Base-by-base conservation (phyloP, 2,797 vertebrate species). In the Pogoniulus pusillus region DNA sequence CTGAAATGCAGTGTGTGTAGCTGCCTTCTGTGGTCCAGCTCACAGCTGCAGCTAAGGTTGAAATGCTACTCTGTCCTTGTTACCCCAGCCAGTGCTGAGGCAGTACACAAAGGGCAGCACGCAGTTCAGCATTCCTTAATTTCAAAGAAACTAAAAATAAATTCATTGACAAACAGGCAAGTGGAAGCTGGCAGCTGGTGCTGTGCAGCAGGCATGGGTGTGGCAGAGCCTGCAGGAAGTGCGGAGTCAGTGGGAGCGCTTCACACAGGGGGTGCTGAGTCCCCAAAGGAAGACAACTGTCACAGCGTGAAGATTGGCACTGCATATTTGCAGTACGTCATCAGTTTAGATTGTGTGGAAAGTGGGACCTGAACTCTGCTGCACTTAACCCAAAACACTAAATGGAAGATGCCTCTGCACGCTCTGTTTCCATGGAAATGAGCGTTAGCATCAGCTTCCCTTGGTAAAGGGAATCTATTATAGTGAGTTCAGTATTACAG, bases 391-490 rank as follows among this genome's bases (percentile, higher is more conserved):
- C 77, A 90, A 96, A 96, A 96, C 62, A 92, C 59, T 62, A 88
- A 85, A 59, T 64, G 87, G 64, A 39, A 78, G 87, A 82, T 95
- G 90, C 85, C 87, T 92, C 85, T 87, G 58, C 78, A 86, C 95
- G 76, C 82, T 82, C 87, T 1, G 93, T 97, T 97, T 96, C 95
- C 93, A 95, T 95, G 93, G 96, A 96, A 96, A 97, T 90, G 93
- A 76, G 51, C 2, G 29, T 68, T 74, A 85, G 65, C 66, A 19
- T 92, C 64, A 53, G 58, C 32, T 78, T 92, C 66, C 87, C 62
- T 63, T 0, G 1, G 17, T 22, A 91, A 63, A 76, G 19, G 27
- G 75, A 91, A 72, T 94, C 59, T 78, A 57, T 89, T 82, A 76
- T 53, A 84, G 51, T 4, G 6, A 88, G 78, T 89, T 94, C 82